phyloP scores from a whole-genome alignment of 2,113 vertebrate genomes.

The Coreoperca whiteheadi region DNA sequence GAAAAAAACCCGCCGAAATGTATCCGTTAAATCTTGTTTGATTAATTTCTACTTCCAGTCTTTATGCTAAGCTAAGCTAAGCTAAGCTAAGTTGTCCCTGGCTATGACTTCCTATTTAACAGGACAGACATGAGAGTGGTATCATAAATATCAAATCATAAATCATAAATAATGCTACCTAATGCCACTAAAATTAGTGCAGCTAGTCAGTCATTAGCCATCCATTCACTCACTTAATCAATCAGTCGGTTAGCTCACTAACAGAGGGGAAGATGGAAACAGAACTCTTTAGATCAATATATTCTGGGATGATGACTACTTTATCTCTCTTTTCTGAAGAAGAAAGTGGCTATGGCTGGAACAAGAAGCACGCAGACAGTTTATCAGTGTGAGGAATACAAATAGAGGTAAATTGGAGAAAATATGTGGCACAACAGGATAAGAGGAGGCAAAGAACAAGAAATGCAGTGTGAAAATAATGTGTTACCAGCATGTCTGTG shows the following conservation, averaged over 20 bases:
- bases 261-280: conserved; percentile 34
- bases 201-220: neutral
- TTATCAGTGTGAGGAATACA: neutral
- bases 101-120: neutral
- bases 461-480: conserved; percentile 3
- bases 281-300: conserved; percentile 51
- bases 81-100: neutral
- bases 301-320: conserved; percentile 44
- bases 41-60: no score
- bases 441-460: neutral
- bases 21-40: no score
- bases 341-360: conserved; percentile 10
- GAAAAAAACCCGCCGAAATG: no score
- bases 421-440: neutral
- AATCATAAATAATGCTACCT: neutral
- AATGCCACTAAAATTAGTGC: neutral
- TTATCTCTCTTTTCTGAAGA: conserved; percentile 44
- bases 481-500: conserved; percentile 23
- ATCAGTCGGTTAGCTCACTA: neutral
- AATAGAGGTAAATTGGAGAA: neutral
- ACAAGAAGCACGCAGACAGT: neutral
- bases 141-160: no score
- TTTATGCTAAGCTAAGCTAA: neutral
- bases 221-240: neutral
- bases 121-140: neutral